Percentiles rank a stretch among this genome's conserved stretches.
Conservation (phyloP, 1,140 invertebrate species). For the Drosophila tani region DNA sequence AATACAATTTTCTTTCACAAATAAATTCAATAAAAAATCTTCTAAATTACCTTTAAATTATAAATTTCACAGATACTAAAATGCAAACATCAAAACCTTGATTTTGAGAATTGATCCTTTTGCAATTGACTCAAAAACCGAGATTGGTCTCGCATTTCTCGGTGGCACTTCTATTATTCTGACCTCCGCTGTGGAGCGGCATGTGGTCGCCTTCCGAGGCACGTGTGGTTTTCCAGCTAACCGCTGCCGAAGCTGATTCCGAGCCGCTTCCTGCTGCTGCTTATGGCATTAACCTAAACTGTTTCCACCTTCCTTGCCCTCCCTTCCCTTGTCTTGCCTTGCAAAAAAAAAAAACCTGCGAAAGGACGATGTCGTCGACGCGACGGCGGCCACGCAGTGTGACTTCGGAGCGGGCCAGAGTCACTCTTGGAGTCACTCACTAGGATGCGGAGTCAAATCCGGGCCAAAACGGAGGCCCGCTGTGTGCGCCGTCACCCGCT, state of each 20-base stretch:
- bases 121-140: conserved; percentile 1
- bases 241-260: conserved; percentile 42
- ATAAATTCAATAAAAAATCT: neutral
- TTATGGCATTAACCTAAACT: conserved; percentile 79
- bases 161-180: conserved; percentile 49
- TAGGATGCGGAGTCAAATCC: conserved; percentile 41
- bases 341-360: neutral
- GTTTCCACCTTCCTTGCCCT: conserved; percentile 68
- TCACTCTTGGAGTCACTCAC: conserved; percentile 13
- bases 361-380: conserved; percentile 46
- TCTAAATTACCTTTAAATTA: neutral
- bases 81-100: neutral
- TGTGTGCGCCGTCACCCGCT: conserved; percentile 76
- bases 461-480: conserved; percentile 55
- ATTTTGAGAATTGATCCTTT: neutral
- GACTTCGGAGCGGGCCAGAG: conserved; percentile 49
- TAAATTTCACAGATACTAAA: conserved; percentile 11
- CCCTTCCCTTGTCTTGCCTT: neutral
- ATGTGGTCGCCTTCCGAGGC: conserved; percentile 77
- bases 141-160: conserved; percentile 27
- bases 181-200: conserved; percentile 52
- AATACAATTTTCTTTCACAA: neutral
- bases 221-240: conserved; percentile 84
- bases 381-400: conserved; percentile 67
- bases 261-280: conserved; percentile 60